A percentile compares a stretch with the other conserved stretches of the same genome.
Conservation (phyloP, 92 coral and sea anemone genomes). For the Bergia puertoricense region DNA sequence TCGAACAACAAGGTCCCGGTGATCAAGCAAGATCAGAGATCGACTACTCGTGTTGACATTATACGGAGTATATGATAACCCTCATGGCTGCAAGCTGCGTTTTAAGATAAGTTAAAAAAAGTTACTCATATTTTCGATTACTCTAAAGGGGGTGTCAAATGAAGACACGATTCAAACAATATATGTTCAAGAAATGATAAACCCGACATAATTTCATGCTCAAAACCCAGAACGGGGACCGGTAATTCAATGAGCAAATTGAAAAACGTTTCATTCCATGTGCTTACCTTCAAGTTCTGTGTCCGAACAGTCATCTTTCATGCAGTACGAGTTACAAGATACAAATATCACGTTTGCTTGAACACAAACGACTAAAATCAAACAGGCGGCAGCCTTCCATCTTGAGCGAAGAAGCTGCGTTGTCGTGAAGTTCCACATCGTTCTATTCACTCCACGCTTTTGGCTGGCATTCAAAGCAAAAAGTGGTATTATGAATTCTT, state of each 20-base stretch:
- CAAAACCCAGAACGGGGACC: background rate
- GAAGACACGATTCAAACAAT: no score
- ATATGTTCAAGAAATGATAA: no score
- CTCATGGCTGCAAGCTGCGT: no score
- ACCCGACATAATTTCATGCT: background rate
- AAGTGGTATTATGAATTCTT: conserved; percentile 2
- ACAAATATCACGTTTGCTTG: background rate
- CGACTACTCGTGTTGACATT: no score
- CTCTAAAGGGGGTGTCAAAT: no score
- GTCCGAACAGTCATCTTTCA: conserved; percentile 29
- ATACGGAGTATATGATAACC: no score
- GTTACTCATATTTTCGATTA: no score
- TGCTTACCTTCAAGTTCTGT: conserved; percentile 22
- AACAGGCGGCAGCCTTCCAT: conserved; percentile 10
- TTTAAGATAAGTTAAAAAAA: no score
- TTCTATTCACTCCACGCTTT: background rate
- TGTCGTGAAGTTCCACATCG: conserved; percentile 12
- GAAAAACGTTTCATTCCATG: background rate
- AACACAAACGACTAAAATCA: background rate
- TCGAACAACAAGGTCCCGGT: no score
- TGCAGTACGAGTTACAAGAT: conserved; percentile 19
- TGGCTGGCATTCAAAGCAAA: background rate
- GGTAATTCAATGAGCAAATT: background rate
- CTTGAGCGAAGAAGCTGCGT: background rate
- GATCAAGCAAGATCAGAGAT: no score